Evolutionary conservation across 2,888 invertebrate species (phyloP), one percentile per base, ranked within the genome.

Genomic region (Tipula helvola): DNA sequence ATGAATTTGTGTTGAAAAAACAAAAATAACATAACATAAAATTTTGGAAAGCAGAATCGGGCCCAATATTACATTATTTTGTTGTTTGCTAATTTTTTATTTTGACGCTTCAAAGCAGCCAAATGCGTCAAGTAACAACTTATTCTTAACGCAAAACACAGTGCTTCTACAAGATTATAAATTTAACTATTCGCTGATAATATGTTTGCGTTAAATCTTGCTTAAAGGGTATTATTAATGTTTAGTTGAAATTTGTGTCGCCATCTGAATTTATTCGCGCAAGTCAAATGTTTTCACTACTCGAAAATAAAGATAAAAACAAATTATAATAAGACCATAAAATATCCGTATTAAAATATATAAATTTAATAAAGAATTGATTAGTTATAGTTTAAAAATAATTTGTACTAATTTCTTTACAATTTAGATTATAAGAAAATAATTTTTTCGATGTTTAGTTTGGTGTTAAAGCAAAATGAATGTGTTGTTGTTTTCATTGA

Each of bases 191-290:
- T 44, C 12, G 44, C 44, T 12, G n/a, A 52, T n/a, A 16, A n/a
- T 52, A 5, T n/a, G n/a, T 12, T 44, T 10, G 10, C 44, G 12
- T 10, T 44, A 44, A 12, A 44, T 10, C 1, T n/a, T 71, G 71
- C 71, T 71, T 71, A 2, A 0, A 3, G 71, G 71, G 28, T 71
- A 18, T 3, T 52, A 39, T 39, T 39, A 39, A 39, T 7, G 44
- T n/a, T 13, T 71, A 71, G 71, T 71, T 71, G 10, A 71, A 71
- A 3, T 84, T 84, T 39, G 39, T 84, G 84, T 41, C 84, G 84
- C 84, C 84, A 84, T 84, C 84, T 84, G 39, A 36, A 84, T 5
- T 84, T 39, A 84, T 84, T 84, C 41, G 84, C 84, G 84, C 84
- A 84, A 84, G 84, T 84, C 84, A 84, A 41, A 71, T 71, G 71